These are phyloP conservation scores for Thumatha senex DNA, from an alignment of 2,888 invertebrate genomes.

Conservation along the genomic window DNA sequence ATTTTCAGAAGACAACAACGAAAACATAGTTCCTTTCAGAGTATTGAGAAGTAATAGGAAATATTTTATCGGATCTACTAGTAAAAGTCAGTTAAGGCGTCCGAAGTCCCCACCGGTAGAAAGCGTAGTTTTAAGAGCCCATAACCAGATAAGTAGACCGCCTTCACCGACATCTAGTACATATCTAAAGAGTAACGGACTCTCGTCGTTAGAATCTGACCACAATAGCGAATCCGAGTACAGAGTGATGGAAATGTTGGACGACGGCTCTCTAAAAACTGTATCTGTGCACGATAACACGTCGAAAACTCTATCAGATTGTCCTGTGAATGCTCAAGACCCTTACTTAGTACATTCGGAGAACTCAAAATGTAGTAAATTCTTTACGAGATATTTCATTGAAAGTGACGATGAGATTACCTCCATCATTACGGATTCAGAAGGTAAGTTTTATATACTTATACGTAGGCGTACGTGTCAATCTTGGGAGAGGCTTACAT, in stretches of 20 bases:
- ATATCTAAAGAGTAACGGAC: conserved; percentile 54
- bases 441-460: conserved; percentile 76
- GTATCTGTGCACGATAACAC: conserved; percentile 78
- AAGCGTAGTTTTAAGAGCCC: conserved; percentile 71
- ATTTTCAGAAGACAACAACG: conserved; percentile 91
- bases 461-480: too few relatives aligned
- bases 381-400: conserved; percentile 86
- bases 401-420: conserved; percentile 88
- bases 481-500: too few relatives aligned
- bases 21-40: conserved; percentile 86
- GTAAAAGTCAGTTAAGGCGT: conserved; percentile 54
- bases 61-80: conserved; percentile 72
- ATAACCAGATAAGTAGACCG: conserved; percentile 72
- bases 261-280: conserved; percentile 78
- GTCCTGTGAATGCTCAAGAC: conserved; percentile 71
- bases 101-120: conserved; percentile 75
- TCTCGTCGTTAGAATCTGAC: conserved; percentile 62
- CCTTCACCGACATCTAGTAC: conserved; percentile 57
- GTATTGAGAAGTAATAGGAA: conserved; percentile 83
- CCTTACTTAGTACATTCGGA: conserved; percentile 78
- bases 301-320: conserved; percentile 77
- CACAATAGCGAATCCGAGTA: conserved; percentile 76
- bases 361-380: conserved; percentile 85
- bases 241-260: conserved; percentile 76
- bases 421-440: conserved; percentile 88